Evolutionary conservation across 2,797 vertebrate species (phyloP), one percentile per base, ranked within the genome.

Genomic region (Hemibagrus guttatus): DNA sequence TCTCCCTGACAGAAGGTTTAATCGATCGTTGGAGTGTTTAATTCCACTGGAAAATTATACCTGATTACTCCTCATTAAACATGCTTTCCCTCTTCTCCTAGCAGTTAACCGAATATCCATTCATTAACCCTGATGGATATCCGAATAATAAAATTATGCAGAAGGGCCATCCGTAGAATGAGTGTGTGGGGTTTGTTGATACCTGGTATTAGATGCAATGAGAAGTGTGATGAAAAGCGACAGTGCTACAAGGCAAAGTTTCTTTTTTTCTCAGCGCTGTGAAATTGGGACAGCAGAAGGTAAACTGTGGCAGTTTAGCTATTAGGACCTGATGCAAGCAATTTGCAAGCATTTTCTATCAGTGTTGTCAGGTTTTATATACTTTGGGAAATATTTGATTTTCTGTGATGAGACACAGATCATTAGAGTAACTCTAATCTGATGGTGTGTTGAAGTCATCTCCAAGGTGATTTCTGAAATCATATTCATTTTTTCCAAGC

Each of bases 41-140:
- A 64, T 28, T 81, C n/a, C 42, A 64, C 9, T 81, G 61, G 42
- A 81, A 66, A 81, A 64, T 21, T 28, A 52, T 31, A 81, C 42
- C 9, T 49, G 59, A 81, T 81, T 64, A 21, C 59, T 19, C 4
- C 42, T 66, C 64, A 49, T 66, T 81, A 19, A 81, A 81, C 66
- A 46, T 49, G 14, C 79, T 16, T 42, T 46, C 7, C 6, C 23
- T 6, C 49, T 16, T 16, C 39, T 46, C 23, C 61, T 64, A 19
- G 17, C 14, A 4, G 42, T 81, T 49, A 31, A 81, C 39, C 1
- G 26, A 52, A 81, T 66, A 81, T 28, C 26, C 4, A 13, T 66
- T 66, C 42, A 64, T 81, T 52, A 64, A 81, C 61, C 28, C 19
- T 66, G 49, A 81, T 64, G 26, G 26, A 64, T 81, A 66, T 64